Conservation (phyloP, 2,888 invertebrate species). For the Rhyacophila evoluta region DNA sequence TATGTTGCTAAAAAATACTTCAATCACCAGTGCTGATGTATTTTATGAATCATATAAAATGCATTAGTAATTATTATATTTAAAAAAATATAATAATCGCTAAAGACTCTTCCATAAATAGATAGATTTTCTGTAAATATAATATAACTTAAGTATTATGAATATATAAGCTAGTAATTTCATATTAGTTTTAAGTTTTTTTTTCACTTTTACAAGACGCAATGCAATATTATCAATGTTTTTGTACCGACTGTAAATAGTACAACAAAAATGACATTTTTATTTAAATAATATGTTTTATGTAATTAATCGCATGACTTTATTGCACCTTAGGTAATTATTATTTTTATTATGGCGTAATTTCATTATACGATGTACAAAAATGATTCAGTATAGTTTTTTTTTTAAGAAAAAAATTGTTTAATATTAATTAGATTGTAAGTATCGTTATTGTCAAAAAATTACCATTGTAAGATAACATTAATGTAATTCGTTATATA, state of each 20-base stretch:
- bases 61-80: constrained; percentile 28
- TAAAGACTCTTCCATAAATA: constrained; percentile 13
- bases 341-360: constrained; percentile 26
- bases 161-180: not conserved
- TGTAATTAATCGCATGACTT: constrained; percentile 31
- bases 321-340: not conserved
- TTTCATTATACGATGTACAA: constrained; percentile 39
- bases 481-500: constrained; percentile 45
- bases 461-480: constrained; percentile 25
- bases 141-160: not conserved
- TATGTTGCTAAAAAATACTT: constrained; percentile 33
- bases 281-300: not conserved
- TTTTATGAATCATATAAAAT: constrained; percentile 46
- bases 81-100: not conserved
- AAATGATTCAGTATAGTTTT: constrained; percentile 34
- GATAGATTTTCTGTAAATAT: constrained; percentile 31
- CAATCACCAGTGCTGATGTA: constrained; percentile 45
- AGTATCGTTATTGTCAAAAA: constrained; percentile 10
- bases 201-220: not conserved
- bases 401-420: not conserved
- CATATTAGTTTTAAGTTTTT: not conserved
- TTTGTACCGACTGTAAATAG: constrained; percentile 25
- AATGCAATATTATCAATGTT: not conserved
- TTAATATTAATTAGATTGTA: not conserved
- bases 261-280: not conserved